Evolutionary conservation across 92 coral and sea anemone species (phyloP).

Genomic region (Metridium senile): DNA sequence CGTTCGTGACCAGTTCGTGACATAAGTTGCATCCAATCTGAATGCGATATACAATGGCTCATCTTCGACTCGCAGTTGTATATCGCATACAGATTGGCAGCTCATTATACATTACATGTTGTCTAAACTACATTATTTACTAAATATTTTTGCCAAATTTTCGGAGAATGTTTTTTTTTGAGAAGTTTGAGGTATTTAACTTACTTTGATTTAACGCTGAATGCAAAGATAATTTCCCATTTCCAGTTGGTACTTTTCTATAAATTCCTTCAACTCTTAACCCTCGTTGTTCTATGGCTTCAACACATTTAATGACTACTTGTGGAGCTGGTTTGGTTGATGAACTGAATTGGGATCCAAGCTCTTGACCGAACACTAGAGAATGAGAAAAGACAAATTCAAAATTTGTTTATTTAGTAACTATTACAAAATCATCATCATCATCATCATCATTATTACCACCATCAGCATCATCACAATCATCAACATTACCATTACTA

Average conservation of each 20-base stretch:
- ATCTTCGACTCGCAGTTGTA: too few species aligned
- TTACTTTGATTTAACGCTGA: constrained; percentile 85
- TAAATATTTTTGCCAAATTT: neutral
- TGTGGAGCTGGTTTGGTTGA: constrained; percentile 70
- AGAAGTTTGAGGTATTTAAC: neutral
- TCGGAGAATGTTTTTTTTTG: neutral
- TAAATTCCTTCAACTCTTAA: constrained; percentile 62
- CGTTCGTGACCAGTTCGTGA: too few species aligned
- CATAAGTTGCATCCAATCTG: too few species aligned
- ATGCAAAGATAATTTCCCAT: constrained; percentile 79
- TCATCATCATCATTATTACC: constrained; percentile 68
- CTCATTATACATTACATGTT: too few species aligned
- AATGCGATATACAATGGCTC: too few species aligned
- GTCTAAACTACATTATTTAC: too few species aligned
- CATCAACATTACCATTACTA: too few species aligned
- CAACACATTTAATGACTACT: constrained; percentile 79
- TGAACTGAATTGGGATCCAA: constrained; percentile 65
- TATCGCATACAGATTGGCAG: too few species aligned
- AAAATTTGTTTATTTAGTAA: neutral
- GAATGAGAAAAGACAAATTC: too few species aligned
- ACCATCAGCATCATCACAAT: constrained; percentile 50
- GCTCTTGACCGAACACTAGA: constrained; percentile 70
- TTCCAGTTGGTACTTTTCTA: constrained; percentile 60
- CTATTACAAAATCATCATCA: constrained; percentile 74
- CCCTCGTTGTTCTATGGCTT: constrained; percentile 78